Conservation (phyloP, 2,797 vertebrate genomes). For the Sebastes ruberrimus region DNA sequence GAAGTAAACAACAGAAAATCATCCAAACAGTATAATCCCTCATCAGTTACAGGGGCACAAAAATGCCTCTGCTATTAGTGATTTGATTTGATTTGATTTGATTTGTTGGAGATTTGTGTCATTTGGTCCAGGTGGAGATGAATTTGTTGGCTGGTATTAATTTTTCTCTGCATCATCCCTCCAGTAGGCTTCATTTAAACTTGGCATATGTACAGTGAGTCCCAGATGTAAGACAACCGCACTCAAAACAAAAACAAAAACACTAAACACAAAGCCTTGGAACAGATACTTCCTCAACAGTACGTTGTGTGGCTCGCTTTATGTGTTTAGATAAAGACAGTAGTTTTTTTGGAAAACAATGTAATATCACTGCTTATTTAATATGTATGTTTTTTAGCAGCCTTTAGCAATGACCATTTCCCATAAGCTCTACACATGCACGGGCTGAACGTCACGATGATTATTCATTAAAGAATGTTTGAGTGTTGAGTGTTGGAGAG, state of each 20-base stretch:
- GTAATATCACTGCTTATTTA: rapidly evolving
- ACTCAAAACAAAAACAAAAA: background rate
- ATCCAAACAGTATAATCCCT: background rate
- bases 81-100: background rate
- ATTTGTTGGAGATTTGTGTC: background rate
- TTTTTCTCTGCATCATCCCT: background rate
- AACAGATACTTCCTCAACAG: background rate
- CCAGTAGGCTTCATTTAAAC: background rate
- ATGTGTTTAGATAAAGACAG: background rate
- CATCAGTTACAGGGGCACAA: background rate
- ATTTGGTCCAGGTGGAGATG: background rate
- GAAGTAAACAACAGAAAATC: background rate
- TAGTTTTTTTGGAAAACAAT: too few species aligned
- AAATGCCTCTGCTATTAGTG: background rate
- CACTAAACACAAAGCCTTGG: background rate
- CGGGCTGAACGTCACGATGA: background rate
- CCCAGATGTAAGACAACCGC: background rate
- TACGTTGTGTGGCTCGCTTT: background rate
- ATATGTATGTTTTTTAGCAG: background rate
- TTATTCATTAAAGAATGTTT: too few species aligned
- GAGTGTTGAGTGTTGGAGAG: background rate
- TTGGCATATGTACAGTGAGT: background rate
- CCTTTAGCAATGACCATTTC: background rate
- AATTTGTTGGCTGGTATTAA: background rate
- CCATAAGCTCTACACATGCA: background rate